phyloP scores from a whole-genome alignment of 2,113 vertebrate genomes.

The Pogonocichla stellata region DNA sequence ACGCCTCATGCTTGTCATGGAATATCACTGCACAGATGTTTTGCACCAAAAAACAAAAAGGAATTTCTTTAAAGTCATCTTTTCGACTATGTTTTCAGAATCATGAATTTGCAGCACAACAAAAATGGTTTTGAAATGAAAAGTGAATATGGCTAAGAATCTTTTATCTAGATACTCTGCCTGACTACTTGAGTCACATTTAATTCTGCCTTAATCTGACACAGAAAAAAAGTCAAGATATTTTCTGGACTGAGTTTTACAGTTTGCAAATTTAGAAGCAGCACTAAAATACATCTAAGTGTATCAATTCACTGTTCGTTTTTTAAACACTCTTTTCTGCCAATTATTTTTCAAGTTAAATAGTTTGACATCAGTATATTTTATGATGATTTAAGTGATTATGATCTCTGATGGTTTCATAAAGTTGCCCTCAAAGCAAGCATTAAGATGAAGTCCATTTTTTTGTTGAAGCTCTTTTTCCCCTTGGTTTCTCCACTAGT shows the following conservation, averaged over 20 bases:
- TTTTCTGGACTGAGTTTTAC: background rate
- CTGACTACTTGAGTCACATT: background rate
- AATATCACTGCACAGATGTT: conserved; percentile 15
- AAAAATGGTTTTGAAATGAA: background rate
- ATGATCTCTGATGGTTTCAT: background rate
- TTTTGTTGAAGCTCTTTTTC: background rate
- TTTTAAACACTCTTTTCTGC: background rate
- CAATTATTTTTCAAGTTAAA: background rate
- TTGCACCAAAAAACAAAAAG: background rate
- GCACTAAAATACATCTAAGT: background rate
- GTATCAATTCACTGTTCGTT: background rate
- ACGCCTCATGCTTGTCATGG: background rate
- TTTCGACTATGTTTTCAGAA: background rate
- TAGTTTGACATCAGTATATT: background rate
- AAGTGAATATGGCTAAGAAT: background rate
- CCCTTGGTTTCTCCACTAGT: background rate
- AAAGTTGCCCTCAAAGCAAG: background rate
- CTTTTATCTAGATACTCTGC: background rate
- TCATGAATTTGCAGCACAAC: background rate
- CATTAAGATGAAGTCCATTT: background rate
- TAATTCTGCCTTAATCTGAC: background rate
- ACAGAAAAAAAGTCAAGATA: background rate
- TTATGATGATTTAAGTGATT: background rate
- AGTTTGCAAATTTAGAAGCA: background rate
- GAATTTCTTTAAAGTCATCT: background rate